Base-by-base conservation (phyloP, 2,888 invertebrate genomes). In the Drosophila meridionalis region DNA sequence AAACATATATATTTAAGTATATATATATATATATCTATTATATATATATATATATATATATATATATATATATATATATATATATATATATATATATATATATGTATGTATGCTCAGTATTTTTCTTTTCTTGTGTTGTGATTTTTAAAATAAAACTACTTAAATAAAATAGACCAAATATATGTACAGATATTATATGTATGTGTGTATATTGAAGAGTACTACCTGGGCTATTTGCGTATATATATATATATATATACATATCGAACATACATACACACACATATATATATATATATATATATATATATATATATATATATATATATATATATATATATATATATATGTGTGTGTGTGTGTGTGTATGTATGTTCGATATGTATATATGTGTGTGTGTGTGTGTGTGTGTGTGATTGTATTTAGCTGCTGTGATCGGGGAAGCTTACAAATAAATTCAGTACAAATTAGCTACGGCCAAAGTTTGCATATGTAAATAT, bases 361-460 rank as follows among this genome's bases (percentile, higher is more conserved):
- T 20, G 20, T 20, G 20, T 20, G 20, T 20, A 20, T 20, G 20
- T 20, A 20, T 20, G 20, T 20, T 20, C 20, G 20, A 30, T 30
- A 12, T 42, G 34, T 40, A 4, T 38, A 32, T 52, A 34, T 12
- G 12, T 36, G 40, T 32, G 7, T n/a, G 34, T 32, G 40, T 42
- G n/a, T 34, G 7, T 34, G 8, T 40, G 40, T 26, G 26, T 43
- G 11, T 20, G 42, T 48, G n/a, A 34, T n/a, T 53, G 11, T 20
- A 26, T 53, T 45, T 2, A 60, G 47, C 36, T 61, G 47, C 57
- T 64, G 62, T 28, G 40, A 40, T 48, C 36, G 48, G 30, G 45
- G 6, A 30, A 48, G 66, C 87, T 84, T 84, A 89, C 53, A 87
- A 81, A 76, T 71, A 73, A 76, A 68, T 87, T 89, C 89, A 84